These are phyloP conservation scores for Thermophis baileyi DNA, from an alignment of 2,113 vertebrate species.

Conservation along the genomic window DNA sequence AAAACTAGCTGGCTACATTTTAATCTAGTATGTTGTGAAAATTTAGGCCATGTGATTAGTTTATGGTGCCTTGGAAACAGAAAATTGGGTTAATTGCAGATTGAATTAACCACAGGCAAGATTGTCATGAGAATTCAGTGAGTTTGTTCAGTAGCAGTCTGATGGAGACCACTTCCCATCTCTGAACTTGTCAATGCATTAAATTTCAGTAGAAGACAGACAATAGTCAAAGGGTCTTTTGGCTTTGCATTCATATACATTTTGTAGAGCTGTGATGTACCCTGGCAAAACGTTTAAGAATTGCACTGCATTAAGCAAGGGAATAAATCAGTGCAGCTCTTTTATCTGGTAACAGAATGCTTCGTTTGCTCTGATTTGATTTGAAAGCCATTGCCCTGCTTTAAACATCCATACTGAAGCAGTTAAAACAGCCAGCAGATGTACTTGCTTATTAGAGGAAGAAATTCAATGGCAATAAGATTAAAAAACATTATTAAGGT, in stretches of 20 bases:
- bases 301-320: background rate
- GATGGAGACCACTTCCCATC: background rate
- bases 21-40: background rate
- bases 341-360: background rate
- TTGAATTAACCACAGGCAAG: background rate
- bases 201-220: background rate
- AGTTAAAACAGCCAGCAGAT: background rate
- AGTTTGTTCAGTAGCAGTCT: background rate
- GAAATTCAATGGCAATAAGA: background rate
- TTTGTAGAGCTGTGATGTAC: background rate
- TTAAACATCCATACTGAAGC: background rate
- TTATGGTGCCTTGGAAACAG: background rate
- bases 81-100: background rate
- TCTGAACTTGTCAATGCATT: background rate
- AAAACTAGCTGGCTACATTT: background rate
- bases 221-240: background rate
- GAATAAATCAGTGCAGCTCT: background rate
- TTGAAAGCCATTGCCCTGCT: background rate
- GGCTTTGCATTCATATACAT: background rate
- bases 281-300: background rate
- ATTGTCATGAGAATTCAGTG: background rate
- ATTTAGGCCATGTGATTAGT: background rate
- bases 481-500: background rate
- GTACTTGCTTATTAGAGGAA: background rate
- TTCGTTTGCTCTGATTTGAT: background rate